These are phyloP conservation scores for Scytalopus superciliaris DNA, from an alignment of 2,113 vertebrate species.

Conservation along the genomic window DNA sequence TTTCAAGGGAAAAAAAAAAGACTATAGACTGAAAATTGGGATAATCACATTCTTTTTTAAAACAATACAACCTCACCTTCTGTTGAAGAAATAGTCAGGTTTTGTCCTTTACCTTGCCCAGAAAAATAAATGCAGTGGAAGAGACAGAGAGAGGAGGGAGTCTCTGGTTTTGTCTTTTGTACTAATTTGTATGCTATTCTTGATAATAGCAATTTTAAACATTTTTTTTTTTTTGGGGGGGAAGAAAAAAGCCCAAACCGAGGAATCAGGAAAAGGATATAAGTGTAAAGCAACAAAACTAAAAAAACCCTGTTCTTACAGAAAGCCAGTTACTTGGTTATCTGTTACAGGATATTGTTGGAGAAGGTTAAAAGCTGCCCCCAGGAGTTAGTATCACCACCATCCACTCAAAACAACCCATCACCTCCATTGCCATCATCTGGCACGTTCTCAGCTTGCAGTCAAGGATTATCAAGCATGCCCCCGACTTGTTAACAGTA, in stretches of 20 bases:
- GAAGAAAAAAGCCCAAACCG: neutral
- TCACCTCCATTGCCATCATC: neutral
- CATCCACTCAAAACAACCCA: rapidly evolving
- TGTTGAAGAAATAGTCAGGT: neutral
- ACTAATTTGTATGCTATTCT: neutral
- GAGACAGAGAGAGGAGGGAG: neutral
- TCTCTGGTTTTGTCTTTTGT: neutral
- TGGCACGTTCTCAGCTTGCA: neutral
- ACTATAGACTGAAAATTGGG: neutral
- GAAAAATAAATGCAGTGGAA: neutral
- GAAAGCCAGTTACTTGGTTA: neutral
- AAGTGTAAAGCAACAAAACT: neutral
- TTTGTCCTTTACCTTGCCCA: neutral
- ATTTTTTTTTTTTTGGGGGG: neutral
- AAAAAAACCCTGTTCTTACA: neutral
- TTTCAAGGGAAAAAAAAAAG: neutral
- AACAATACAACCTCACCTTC: neutral
- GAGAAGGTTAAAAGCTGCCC: neutral
- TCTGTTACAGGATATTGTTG: neutral
- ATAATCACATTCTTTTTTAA: neutral
- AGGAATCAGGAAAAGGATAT: neutral
- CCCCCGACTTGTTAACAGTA: neutral
- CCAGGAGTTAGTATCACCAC: neutral
- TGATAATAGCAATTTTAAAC: neutral
- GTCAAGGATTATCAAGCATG: neutral